Percentiles rank a stretch among this genome's conserved stretches.
Conservation (phyloP, 2,113 vertebrate species). For the Misgurnus mizolepis region DNA sequence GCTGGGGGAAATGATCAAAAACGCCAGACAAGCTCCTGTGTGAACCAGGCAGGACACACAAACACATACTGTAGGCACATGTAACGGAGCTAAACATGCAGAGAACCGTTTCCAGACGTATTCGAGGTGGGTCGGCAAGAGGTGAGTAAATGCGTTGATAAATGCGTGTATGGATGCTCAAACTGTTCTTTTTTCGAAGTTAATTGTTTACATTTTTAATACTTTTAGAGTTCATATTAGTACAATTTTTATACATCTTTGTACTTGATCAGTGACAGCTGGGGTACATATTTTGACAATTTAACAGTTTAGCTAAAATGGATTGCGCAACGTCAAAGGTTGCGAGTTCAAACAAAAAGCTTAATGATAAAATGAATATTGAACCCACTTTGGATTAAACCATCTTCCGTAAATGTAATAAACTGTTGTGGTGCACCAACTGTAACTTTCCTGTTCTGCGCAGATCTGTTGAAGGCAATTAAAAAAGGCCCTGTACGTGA, state of each 20-base stretch:
- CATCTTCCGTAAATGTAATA: too few relatives aligned
- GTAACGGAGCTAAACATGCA: background rate
- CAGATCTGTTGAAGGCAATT: background rate
- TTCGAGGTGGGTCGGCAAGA: background rate
- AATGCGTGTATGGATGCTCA: too few relatives aligned
- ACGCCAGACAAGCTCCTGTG: conserved; percentile 65
- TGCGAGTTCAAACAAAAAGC: too few relatives aligned
- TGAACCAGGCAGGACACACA: conserved; percentile 51
- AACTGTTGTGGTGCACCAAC: background rate
- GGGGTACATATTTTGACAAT: background rate
- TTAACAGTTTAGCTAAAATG: background rate
- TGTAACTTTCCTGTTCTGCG: conserved; percentile 6
- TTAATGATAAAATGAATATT: too few relatives aligned
- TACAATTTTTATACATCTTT: too few relatives aligned
- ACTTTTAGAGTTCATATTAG: too few relatives aligned
- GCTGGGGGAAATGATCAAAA: conserved; percentile 72
- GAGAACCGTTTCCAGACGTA: background rate
- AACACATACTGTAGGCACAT: background rate
- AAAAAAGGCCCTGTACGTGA: background rate
- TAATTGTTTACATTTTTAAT: too few relatives aligned
- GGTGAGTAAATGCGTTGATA: too few relatives aligned
- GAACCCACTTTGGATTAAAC: too few relatives aligned
- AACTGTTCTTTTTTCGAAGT: too few relatives aligned
- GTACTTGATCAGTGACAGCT: too few relatives aligned
- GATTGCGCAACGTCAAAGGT: too few relatives aligned